phyloP scores from a whole-genome alignment of 64 coral and sea anemone genomes.

The Dendrophyllia cribrosa region DNA sequence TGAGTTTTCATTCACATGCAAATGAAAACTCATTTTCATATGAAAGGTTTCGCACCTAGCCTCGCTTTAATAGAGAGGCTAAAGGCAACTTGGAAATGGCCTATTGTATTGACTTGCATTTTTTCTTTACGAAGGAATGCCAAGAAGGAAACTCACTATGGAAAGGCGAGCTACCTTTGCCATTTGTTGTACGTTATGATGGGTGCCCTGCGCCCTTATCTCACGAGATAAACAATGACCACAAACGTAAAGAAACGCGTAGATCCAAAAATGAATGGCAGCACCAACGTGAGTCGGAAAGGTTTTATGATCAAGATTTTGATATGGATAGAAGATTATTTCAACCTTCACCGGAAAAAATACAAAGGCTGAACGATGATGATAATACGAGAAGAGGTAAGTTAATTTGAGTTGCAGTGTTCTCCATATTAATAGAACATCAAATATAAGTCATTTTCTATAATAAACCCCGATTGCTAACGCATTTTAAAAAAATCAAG shows the following conservation, averaged over 20 bases:
- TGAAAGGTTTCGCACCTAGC: no score
- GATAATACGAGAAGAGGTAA: not conserved
- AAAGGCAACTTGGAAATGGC: no score
- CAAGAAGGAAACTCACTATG: not conserved
- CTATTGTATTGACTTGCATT: not conserved
- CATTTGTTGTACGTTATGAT: constrained; percentile 71
- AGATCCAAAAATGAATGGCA: not conserved
- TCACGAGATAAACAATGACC: not conserved
- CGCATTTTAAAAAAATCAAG: no score
- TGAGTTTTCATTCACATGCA: no score
- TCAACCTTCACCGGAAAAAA: not conserved
- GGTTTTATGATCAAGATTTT: not conserved
- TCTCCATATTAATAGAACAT: no score
- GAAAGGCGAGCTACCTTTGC: constrained; percentile 1
- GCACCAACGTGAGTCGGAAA: not conserved
- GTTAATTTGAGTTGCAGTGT: not conserved
- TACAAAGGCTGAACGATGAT: not conserved
- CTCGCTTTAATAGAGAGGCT: no score
- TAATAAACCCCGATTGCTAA: no score
- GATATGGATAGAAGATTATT: not conserved
- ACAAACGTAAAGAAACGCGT: not conserved
- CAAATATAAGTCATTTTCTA: no score
- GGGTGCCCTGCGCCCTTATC: not conserved
- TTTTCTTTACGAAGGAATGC: constrained; percentile 50
- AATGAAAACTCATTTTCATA: no score